A percentile compares a stretch with the other conserved stretches of the same genome.
phyloP scores from a whole-genome alignment of 2,113 vertebrate genomes.

The Antigone vipio region DNA sequence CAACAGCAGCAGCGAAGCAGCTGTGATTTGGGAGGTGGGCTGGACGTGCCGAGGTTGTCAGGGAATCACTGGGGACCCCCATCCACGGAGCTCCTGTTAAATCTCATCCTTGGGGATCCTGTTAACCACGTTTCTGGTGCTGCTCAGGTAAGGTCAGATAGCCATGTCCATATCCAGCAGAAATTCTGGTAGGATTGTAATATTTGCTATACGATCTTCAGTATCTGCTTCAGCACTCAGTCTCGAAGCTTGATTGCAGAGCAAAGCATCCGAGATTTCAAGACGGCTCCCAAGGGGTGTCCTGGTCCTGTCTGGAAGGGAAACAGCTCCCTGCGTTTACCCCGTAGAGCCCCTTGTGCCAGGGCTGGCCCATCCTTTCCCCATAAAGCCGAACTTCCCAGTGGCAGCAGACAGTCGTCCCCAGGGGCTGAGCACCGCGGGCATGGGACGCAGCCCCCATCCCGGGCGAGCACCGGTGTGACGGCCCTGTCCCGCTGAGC shows the following conservation, averaged over 20 bases:
- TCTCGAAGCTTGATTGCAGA: not conserved
- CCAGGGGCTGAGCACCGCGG: not conserved
- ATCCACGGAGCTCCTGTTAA: accelerated
- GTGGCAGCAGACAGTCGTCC: not conserved
- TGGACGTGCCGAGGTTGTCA: accelerated
- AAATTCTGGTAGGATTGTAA: not conserved
- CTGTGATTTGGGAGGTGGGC: not conserved
- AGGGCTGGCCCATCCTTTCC: not conserved
- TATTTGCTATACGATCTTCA: not conserved
- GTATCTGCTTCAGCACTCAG: too few relatives aligned
- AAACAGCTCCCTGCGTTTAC: not conserved
- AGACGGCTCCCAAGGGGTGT: not conserved
- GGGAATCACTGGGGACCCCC: not conserved
- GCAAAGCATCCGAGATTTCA: not conserved
- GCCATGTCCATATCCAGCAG: not conserved
- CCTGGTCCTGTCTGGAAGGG: not conserved
- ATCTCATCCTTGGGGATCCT: not conserved
- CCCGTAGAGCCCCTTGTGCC: accelerated
- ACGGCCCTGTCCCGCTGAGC: not conserved
- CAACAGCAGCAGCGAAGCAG: accelerated
- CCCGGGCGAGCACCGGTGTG: accelerated
- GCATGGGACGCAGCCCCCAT: accelerated
- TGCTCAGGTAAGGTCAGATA: not conserved
- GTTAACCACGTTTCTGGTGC: too few relatives aligned
- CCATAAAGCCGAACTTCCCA: accelerated